Base-by-base conservation (phyloP, 2,888 invertebrate genomes). In the Adelognathus sp. region DNA sequence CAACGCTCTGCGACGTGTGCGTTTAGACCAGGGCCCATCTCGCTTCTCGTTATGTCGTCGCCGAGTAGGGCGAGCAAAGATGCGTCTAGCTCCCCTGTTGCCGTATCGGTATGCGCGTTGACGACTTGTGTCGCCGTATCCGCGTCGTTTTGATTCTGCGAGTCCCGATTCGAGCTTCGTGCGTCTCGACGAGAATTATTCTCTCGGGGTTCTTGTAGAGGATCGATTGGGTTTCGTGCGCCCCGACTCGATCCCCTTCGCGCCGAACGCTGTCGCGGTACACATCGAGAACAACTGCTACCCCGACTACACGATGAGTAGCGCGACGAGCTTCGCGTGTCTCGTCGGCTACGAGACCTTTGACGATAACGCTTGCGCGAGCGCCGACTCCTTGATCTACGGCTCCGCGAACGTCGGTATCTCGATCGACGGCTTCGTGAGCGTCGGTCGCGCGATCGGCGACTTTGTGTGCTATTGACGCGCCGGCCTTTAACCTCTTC, bases 1-100 rank as follows among this genome's bases (percentile, higher is more conserved):
- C 64, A 73, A n/a, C 64, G 73, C 9, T 73, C 73, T 2, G 64
- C 64, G 1, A 73, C n/a, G 7, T 36, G 21, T 3, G 66, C 9
- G 24, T 36, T 50, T 0, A 66, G 24, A n/a, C 33, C 39, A n/a
- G 52, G 52, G 14, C 52, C 36, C 1, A 11, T 24, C 21, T 36
- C 36, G 7, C 7, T n/a, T 24, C 24, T 50, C 1, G 64, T 9
- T 18, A 46, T n/a, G n/a, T n/a, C 21, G 9, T 64, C 64, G 33
- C 50, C 64, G 11, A 64, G 18, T 11, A 64, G 33, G 1, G 21
- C 4, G 18, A 64, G 18, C 33, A 50, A 50, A 4, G 18, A 46
- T 11, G 21, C 50, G 33, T 64, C 58, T 16, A 58, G n/a, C n/a
- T 41, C 41, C 5, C 41, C 14, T 2, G 41, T n/a, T 41, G 14